Evolutionary conservation across 2,888 invertebrate species (phyloP).

Genomic region (Caenorhabditis japonica): DNA sequence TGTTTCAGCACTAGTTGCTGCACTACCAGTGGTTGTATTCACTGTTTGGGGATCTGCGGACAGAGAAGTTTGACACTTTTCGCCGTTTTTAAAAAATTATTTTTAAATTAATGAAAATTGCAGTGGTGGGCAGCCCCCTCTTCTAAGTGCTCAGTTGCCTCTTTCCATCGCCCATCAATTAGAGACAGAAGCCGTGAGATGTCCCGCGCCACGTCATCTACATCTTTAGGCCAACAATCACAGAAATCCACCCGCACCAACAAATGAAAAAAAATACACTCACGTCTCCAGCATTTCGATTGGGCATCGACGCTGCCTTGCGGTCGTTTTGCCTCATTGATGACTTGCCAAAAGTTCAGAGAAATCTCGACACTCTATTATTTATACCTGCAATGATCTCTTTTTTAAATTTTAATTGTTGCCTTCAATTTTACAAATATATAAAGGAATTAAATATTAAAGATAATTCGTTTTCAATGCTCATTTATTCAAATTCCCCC

Average conservation of each 20-base stretch:
- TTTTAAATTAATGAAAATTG: not conserved
- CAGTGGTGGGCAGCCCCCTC: conserved; percentile 74
- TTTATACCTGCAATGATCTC: conserved; percentile 14
- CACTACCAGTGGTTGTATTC: conserved; percentile 71
- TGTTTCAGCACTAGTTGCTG: conserved; percentile 71
- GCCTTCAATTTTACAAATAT: too few species aligned
- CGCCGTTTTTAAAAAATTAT: not conserved
- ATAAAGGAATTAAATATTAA: too few species aligned
- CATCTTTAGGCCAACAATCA: conserved; percentile 40
- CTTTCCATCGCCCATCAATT: conserved; percentile 51
- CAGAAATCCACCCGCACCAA: not conserved
- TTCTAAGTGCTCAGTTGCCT: conserved; percentile 65
- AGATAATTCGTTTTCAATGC: too few species aligned
- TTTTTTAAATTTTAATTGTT: too few species aligned
- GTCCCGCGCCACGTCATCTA: conserved; percentile 55
- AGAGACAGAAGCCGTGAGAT: conserved; percentile 49
- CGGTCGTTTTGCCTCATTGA: too few species aligned
- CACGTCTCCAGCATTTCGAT: not conserved
- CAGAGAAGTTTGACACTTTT: conserved; percentile 54
- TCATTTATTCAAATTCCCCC: not conserved
- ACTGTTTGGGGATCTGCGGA: conserved; percentile 73
- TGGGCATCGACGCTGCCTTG: too few species aligned
- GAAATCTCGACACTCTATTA: too few species aligned
- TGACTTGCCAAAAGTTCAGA: too few species aligned
- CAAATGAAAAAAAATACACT: not conserved